Evolutionary conservation across 2,797 vertebrate species (phyloP).

Genomic region (Dicrostonyx torquatus): DNA sequence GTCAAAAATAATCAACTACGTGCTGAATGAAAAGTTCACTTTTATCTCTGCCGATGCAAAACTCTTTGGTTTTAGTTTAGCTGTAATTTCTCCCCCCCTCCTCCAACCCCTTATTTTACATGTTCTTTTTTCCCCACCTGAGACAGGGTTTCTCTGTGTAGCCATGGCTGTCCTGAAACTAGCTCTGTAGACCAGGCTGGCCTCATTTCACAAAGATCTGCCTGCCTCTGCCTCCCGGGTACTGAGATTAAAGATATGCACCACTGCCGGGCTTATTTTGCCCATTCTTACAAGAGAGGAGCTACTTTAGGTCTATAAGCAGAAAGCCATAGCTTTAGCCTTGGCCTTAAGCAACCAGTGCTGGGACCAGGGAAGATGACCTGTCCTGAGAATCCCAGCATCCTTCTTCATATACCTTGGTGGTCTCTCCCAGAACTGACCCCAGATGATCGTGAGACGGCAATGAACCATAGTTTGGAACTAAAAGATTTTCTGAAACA

Average conservation of each 20-base stretch:
- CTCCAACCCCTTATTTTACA: no score
- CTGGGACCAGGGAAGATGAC: neutral
- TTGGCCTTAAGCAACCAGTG: neutral
- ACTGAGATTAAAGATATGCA: no score
- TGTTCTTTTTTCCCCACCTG: no score
- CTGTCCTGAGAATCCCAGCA: neutral
- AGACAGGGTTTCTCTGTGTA: no score
- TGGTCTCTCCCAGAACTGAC: neutral
- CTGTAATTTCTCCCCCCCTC: no score
- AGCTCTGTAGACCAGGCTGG: no score
- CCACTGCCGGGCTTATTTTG: no score
- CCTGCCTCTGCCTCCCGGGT: no score
- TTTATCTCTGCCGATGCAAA: neutral
- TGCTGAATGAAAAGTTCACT: neutral
- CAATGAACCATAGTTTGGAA: slow-evolving; percentile 26
- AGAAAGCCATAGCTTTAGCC: neutral
- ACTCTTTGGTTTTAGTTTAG: neutral
- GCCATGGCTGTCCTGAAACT: no score
- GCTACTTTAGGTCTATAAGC: neutral
- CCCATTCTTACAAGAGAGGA: neutral
- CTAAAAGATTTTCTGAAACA: neutral
- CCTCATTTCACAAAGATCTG: no score
- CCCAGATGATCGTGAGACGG: neutral
- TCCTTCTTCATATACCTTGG: neutral
- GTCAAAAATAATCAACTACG: slow-evolving; percentile 46